Evolutionary conservation across 1,140 invertebrate species (phyloP).

Genomic region (Papilio polyxenes): DNA sequence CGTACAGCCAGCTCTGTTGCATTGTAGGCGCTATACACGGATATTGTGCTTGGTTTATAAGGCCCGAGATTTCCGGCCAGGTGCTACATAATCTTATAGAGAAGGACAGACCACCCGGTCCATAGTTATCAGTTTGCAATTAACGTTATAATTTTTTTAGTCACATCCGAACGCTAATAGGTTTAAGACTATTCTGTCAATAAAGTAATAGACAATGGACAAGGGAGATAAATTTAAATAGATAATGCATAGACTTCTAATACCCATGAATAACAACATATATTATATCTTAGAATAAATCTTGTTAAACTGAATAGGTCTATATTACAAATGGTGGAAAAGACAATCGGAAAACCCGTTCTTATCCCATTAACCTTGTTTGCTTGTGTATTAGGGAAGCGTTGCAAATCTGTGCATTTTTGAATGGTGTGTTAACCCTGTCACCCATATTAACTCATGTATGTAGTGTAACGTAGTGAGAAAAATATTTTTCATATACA

Average conservation of each 20-base stretch:
- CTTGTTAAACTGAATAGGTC: too few relatives aligned
- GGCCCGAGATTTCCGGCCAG: constrained; percentile 30
- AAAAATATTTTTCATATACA: background rate
- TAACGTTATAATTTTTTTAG: constrained; percentile 12
- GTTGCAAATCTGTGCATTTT: too few relatives aligned
- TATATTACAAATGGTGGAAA: too few relatives aligned
- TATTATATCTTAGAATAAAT: too few relatives aligned
- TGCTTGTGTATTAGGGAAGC: background rate
- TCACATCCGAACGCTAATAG: constrained; percentile 19
- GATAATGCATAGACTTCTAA: background rate
- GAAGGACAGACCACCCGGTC: constrained; percentile 21
- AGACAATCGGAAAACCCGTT: too few relatives aligned
- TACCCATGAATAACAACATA: background rate
- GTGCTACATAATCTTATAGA: constrained; percentile 12
- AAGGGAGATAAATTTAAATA: background rate
- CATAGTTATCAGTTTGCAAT: constrained; percentile 30
- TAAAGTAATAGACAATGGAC: background rate
- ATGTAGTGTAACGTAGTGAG: background rate
- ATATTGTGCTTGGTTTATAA: constrained; percentile 36
- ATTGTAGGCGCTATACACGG: constrained; percentile 22
- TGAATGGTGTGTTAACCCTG: too few relatives aligned
- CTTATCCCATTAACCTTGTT: too few relatives aligned
- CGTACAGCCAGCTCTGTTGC: constrained; percentile 27
- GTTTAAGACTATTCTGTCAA: background rate
- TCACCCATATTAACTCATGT: background rate